These are phyloP conservation scores for Agrotis exclamationis DNA, from an alignment of 2,888 invertebrate genomes.

Conservation along the genomic window DNA sequence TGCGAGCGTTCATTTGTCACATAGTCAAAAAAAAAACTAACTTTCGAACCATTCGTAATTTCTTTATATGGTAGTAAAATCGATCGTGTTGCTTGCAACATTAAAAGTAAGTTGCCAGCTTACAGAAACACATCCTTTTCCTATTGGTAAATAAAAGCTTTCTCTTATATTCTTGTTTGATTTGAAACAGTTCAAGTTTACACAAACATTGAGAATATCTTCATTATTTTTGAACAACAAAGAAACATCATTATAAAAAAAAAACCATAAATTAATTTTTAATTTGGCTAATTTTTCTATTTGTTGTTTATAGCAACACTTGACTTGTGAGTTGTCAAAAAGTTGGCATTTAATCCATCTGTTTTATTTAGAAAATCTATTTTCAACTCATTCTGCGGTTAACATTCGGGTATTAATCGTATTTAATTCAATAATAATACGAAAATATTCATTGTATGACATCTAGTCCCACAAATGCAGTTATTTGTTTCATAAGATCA, in stretches of 20 bases:
- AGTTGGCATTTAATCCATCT: slow-evolving; percentile 87
- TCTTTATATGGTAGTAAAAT: background rate
- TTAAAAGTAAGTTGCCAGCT: background rate
- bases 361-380: slow-evolving; percentile 83
- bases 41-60: too few species aligned
- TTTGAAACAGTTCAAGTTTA: background rate
- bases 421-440: slow-evolving; percentile 22
- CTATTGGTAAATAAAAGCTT: background rate
- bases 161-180: background rate
- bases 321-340: slow-evolving; percentile 81
- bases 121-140: background rate
- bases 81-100: slow-evolving; percentile 7
- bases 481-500: slow-evolving; percentile 37
- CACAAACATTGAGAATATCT: background rate
- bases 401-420: slow-evolving; percentile 55
- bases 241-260: background rate
- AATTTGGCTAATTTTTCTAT: background rate
- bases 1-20: too few species aligned
- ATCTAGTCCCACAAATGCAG: slow-evolving; percentile 1
- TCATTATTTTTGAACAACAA: background rate
- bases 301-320: slow-evolving; percentile 43
- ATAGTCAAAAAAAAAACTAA: too few species aligned
- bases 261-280: background rate
- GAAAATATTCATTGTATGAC: slow-evolving; percentile 6
- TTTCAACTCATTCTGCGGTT: slow-evolving; percentile 67